Conservation (phyloP, 2,888 invertebrate genomes). For the Agonopterix heracliana region DNA sequence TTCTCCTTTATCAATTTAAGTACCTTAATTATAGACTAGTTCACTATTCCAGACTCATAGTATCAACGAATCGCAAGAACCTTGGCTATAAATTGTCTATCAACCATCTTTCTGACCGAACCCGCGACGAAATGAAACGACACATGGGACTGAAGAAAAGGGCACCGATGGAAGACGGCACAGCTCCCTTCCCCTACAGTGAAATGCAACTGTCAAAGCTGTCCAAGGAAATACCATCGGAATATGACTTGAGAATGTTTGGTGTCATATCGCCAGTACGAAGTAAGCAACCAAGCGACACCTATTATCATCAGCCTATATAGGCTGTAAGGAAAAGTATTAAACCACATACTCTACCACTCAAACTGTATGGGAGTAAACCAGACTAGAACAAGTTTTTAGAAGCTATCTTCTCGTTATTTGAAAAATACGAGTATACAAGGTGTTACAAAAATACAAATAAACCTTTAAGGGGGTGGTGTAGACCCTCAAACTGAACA, state of each 20-base stretch:
- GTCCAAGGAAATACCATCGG: constrained; percentile 29
- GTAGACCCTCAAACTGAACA: no score
- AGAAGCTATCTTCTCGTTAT: no score
- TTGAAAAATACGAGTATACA: no score
- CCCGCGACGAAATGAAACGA: constrained; percentile 39
- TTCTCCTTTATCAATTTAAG: no score
- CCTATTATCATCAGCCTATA: background rate
- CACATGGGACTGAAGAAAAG: constrained; percentile 34
- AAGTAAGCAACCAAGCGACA: constrained; percentile 28
- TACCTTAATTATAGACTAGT: no score
- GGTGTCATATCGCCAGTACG: constrained; percentile 43
- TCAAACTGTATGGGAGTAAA: no score
- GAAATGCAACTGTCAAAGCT: constrained; percentile 22
- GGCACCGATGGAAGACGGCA: constrained; percentile 33
- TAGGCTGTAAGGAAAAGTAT: no score
- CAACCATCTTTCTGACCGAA: constrained; percentile 52
- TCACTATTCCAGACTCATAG: constrained; percentile 27
- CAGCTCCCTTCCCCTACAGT: constrained; percentile 45
- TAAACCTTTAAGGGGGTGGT: no score
- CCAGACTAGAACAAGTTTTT: no score
- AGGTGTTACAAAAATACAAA: no score
- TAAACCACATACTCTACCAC: no score
- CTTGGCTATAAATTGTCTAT: constrained; percentile 42
- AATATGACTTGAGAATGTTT: constrained; percentile 41
- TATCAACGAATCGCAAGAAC: constrained; percentile 35